A percentile compares a stretch with the other conserved stretches of the same genome.
phyloP scores from a whole-genome alignment of 2,113 vertebrate genomes.

The Rhynchomys soricoides region DNA sequence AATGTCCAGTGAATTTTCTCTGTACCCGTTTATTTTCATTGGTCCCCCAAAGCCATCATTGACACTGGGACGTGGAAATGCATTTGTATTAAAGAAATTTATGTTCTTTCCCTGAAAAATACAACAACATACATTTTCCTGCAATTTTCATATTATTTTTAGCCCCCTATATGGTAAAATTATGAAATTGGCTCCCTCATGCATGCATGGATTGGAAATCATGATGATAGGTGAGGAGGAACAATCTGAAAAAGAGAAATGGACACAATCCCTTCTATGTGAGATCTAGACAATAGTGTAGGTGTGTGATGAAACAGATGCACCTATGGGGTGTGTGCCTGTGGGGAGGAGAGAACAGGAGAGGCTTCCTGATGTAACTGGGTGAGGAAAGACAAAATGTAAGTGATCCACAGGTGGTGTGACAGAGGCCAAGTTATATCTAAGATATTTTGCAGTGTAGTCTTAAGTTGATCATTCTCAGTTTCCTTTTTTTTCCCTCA shows the following conservation, averaged over 20 bases:
- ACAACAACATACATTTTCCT: not conserved
- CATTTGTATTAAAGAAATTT: not conserved
- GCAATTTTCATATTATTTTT: not conserved
- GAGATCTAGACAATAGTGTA: not conserved
- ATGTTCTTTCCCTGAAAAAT: not conserved
- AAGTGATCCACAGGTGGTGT: not conserved
- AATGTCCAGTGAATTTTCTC: too few relatives aligned
- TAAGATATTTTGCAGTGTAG: too few relatives aligned
- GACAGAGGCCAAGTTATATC: not conserved
- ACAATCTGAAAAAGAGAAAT: not conserved
- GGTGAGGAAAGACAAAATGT: not conserved
- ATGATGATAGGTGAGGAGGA: not conserved
- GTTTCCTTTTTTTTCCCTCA: not conserved
- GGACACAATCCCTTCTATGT: not conserved
- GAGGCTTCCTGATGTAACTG: not conserved
- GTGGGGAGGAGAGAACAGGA: not conserved
- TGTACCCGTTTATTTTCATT: too few relatives aligned
- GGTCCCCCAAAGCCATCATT: not conserved
- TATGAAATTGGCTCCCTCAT: not conserved
- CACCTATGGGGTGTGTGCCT: fast-evolving
- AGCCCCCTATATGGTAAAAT: not conserved
- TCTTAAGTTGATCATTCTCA: not conserved
- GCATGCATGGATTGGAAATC: not conserved
- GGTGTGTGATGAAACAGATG: not conserved
- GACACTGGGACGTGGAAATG: not conserved